Percentiles rank a stretch among this genome's conserved stretches.
Evolutionary conservation across 2,797 vertebrate species (phyloP).

Genomic region (Acropternis orthonyx): DNA sequence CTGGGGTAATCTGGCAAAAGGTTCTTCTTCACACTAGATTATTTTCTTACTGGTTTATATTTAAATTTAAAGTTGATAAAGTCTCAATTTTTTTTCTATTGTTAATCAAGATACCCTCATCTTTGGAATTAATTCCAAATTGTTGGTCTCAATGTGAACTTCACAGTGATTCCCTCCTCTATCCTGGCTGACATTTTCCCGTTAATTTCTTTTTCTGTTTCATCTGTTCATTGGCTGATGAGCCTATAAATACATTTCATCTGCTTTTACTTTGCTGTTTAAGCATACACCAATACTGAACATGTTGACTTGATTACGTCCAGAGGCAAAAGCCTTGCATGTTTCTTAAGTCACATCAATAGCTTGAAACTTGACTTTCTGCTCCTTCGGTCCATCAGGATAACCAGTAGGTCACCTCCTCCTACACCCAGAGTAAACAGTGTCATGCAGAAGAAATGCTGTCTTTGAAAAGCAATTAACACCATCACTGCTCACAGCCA

Average conservation of each 20-base stretch:
- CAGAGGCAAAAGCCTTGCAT: slow-evolving; percentile 70
- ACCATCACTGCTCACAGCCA: neutral
- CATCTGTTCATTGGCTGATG: slow-evolving; percentile 79
- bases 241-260: slow-evolving; percentile 79
- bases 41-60: slow-evolving; percentile 48
- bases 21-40: neutral
- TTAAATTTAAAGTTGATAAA: slow-evolving; percentile 59
- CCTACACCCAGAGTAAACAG: slow-evolving; percentile 14
- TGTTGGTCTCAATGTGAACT: slow-evolving; percentile 74
- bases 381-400: slow-evolving; percentile 58
- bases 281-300: slow-evolving; percentile 76
- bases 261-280: slow-evolving; percentile 82
- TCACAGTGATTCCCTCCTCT: slow-evolving; percentile 65
- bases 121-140: slow-evolving; percentile 72
- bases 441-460: slow-evolving; percentile 42
- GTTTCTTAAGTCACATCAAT: slow-evolving; percentile 69
- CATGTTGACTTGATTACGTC: slow-evolving; percentile 78
- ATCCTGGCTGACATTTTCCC: slow-evolving; percentile 74
- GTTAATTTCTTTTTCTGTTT: slow-evolving; percentile 78
- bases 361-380: slow-evolving; percentile 73
- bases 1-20: neutral
- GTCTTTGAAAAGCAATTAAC: slow-evolving; percentile 40
- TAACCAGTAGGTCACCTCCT: slow-evolving; percentile 42
- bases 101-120: slow-evolving; percentile 66
- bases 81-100: slow-evolving; percentile 26